Base-by-base conservation (phyloP, 2,888 invertebrate genomes). In the Ormyrus rosae region DNA sequence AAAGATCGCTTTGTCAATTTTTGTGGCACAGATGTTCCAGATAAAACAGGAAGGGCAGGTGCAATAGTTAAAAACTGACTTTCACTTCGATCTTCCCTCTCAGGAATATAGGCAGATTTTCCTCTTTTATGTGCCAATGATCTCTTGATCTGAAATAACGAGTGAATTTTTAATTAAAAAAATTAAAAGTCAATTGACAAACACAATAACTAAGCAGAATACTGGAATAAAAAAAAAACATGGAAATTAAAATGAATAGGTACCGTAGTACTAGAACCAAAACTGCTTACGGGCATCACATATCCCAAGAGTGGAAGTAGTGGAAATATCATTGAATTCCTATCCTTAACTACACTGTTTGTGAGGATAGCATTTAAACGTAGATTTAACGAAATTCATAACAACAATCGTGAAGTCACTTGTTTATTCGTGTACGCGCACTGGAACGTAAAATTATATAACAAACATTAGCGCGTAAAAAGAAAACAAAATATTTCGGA, bases 231-330 rank as follows among this genome's bases (percentile, higher is more conserved):
- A 46, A 3, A 34, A 58, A 46, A 34, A 34, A 4, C 34, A 68
- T 46, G 34, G 0, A 50, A 13, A n/a, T 67, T 19, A 11, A 68
- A 6, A 8, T n/a, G 4, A 11, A 61, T 70, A 81, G 6, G 83
- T 83, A 88, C 87, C 85, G 84, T 84, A 75, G 83, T 81, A 84
- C 82, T 83, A 80, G 84, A 85, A 83, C 86, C 87, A 82, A 81
- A 86, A 83, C 83, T 87, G 84, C 87, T 88, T 86, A 89, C 86
- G 88, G 90, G 89, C 90, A 90, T 90, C 83, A 89, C 89, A 90
- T 90, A 87, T 88, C 85, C 83, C 80, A 85, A 81, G 46, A 82
- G 75, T 61, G 48, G 45, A 46, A 81, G 46, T 13, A 82, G 75
- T 61, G 48, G 45, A 46, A 81, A 34, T 13, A 80, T 8, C 50